A percentile compares a stretch with the other conserved stretches of the same genome.
Conservation (phyloP, 2,888 invertebrate species). For the Thymelicus acteon region DNA sequence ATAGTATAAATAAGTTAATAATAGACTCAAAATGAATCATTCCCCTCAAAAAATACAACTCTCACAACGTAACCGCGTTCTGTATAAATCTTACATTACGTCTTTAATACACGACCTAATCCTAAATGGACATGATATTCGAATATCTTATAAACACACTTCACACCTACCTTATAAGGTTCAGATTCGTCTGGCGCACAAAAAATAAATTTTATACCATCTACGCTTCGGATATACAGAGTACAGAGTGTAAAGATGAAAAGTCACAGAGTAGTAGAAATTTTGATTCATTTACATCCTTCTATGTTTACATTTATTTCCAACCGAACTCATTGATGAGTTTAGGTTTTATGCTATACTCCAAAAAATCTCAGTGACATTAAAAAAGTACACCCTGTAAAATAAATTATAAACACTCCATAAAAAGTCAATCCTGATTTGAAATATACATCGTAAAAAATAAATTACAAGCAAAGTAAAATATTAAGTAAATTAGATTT, state of each 20-base stretch:
- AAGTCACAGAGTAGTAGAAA: too few species aligned
- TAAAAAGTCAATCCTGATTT: not conserved
- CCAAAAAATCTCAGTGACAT: too few species aligned
- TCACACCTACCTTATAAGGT: constrained; percentile 17
- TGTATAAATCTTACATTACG: constrained; percentile 26
- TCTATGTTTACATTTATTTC: too few species aligned
- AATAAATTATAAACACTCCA: too few species aligned
- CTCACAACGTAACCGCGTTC: constrained; percentile 8
- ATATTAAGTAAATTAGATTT: constrained; percentile 21
- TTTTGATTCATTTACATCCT: too few species aligned
- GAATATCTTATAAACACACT: constrained; percentile 23
- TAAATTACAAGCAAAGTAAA: constrained; percentile 6
- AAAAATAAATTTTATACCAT: constrained; percentile 14
- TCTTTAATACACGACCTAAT: constrained; percentile 20
- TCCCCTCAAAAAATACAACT: constrained; percentile 18
- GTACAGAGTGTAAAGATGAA: not conserved
- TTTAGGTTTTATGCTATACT: too few species aligned
- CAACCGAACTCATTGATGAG: too few species aligned
- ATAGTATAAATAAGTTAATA: too few species aligned
- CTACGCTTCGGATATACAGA: not conserved
- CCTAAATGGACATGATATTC: constrained; percentile 33
- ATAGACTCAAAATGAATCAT: not conserved
- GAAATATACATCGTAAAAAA: not conserved
- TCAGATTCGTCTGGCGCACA: constrained; percentile 23
- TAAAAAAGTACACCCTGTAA: too few species aligned